Evolutionary conservation across 1,140 invertebrate genomes (phyloP).

Genomic region (Drosophila pseudoobscura): DNA sequence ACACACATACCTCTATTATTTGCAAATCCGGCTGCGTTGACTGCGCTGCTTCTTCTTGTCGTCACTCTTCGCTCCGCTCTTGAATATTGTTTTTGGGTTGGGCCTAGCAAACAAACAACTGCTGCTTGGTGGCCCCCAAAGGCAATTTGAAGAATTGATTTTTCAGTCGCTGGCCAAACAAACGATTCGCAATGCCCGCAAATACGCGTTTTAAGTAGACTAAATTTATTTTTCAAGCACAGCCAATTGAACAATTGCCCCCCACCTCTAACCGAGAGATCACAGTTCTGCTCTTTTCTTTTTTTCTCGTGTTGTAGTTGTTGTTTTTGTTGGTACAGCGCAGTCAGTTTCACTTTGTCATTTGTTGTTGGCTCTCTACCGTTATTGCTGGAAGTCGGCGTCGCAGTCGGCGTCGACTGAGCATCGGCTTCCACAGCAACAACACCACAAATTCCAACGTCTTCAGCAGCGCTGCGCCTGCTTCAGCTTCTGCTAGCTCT

Average conservation of each 20-base stretch:
- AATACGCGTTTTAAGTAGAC: constrained; percentile 66
- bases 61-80: constrained; percentile 49
- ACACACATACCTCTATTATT: constrained; percentile 52
- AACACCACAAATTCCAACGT: constrained; percentile 64
- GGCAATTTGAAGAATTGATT: constrained; percentile 72
- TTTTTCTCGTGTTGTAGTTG: constrained; percentile 49
- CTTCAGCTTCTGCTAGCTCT: constrained; percentile 28
- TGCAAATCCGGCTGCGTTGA: constrained; percentile 70
- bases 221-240: constrained; percentile 68
- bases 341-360: constrained; percentile 77
- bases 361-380: constrained; percentile 68
- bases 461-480: constrained; percentile 55
- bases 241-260: constrained; percentile 79
- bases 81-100: constrained; percentile 75
- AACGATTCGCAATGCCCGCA: constrained; percentile 61
- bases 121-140: constrained; percentile 62
- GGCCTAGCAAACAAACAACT: constrained; percentile 64
- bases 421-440: constrained; percentile 46
- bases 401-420: constrained; percentile 49
- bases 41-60: constrained; percentile 45
- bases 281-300: constrained; percentile 66
- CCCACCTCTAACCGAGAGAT: constrained; percentile 50
- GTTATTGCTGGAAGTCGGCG: constrained; percentile 58
- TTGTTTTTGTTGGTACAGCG: constrained; percentile 50
- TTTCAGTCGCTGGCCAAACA: constrained; percentile 62